Base-by-base conservation (phyloP, 1,140 invertebrate genomes). In the Cotesia glomerata region DNA sequence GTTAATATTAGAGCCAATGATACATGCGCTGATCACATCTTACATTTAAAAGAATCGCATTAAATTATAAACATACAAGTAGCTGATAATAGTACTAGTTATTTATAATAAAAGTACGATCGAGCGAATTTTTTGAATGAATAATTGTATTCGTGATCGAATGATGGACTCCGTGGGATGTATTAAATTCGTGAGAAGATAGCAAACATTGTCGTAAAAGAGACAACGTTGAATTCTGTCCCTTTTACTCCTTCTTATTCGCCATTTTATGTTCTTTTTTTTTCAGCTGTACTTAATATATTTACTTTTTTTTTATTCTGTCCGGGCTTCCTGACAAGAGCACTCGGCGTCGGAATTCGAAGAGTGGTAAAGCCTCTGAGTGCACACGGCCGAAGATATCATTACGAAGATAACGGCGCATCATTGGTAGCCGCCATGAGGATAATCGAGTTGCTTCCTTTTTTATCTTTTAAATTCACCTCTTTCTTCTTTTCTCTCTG, bases 331-430 rank as follows among this genome's bases (percentile, higher is more conserved):
- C 72, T 74, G 72, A 74, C 72, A 73, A 66, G 70, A 68, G 70
- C 73, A 71, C 71, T 72, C 72, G 58, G 36, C 72, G 65, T 73
- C 52, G 71, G 74, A 77, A 77, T 77, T 75, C 61, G 54, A 69
- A 67, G 69, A 74, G 59, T 70, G 63, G 76, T 56, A 77, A 71
- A 79, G 76, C 36, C 73, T 63, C 39, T 58, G 49, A 52, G 49
- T 49, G 49, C 32, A 52, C 51, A 45, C 63, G 65, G 65, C 18
- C 74, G 68, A 76, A 76, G 77, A 82, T 82, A 82, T 81, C 77
- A 79, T 81, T 81, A 78, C 78, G 75, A 70, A 80, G 80, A 82
- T 82, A 82, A 81, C 80, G 77, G 80, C 72, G 75, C 78, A 79
- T 81, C 77, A 76, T 78, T 80, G 74, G 78, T 78, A 80, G 77